These are phyloP conservation scores for Margaritifera margaritifera DNA, from an alignment of 2,888 invertebrate genomes.

Conservation along the genomic window DNA sequence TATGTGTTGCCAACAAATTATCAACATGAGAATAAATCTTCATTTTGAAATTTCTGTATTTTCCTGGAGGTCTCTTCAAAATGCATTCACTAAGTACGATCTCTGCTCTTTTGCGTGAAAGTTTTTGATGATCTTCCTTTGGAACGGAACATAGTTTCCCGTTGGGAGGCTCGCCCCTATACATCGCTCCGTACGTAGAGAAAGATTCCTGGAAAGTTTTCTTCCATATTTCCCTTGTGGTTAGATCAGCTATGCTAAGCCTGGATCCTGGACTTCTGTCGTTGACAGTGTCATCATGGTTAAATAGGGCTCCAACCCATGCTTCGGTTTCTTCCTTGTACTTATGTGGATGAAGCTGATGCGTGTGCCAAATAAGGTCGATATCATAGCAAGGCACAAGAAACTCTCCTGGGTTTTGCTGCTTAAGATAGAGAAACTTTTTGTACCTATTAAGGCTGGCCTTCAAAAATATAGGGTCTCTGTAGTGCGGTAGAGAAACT, in stretches of 20 bases:
- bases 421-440: slow-evolving; percentile 72
- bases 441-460: slow-evolving; percentile 70
- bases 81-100: too few species aligned
- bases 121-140: slow-evolving; percentile 47
- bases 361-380: slow-evolving; percentile 75
- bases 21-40: too few species aligned
- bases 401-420: slow-evolving; percentile 70
- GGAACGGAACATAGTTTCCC: slow-evolving; percentile 68
- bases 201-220: slow-evolving; percentile 70
- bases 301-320: slow-evolving; percentile 64
- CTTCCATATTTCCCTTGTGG: slow-evolving; percentile 72
- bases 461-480: slow-evolving; percentile 69
- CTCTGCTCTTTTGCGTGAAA: slow-evolving; percentile 18
- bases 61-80: too few species aligned
- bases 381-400: slow-evolving; percentile 75
- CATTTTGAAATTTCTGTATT: too few species aligned
- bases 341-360: slow-evolving; percentile 69
- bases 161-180: slow-evolving; percentile 72
- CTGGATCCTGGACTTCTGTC: slow-evolving; percentile 72
- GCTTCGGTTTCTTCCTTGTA: slow-evolving; percentile 56
- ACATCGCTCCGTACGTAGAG: slow-evolving; percentile 73
- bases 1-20: too few species aligned
- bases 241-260: slow-evolving; percentile 70
- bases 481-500: slow-evolving; percentile 74
- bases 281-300: slow-evolving; percentile 74